phyloP scores from a whole-genome alignment of 1,140 invertebrate genomes.

The Cotesia typhae region DNA sequence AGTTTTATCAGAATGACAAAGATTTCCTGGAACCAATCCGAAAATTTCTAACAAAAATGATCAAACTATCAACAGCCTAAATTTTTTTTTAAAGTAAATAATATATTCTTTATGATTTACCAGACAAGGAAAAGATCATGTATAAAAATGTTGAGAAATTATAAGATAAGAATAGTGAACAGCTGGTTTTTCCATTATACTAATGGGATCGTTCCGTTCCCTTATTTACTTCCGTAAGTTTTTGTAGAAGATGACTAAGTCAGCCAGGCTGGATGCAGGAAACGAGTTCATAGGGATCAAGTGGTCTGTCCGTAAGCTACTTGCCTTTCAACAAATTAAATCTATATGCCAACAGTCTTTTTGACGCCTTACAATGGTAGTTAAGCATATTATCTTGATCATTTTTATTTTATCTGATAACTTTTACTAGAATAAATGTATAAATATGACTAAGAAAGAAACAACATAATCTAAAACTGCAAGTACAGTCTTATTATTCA shows the following conservation, averaged over 20 bases:
- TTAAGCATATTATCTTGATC: neutral
- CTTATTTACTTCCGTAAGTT: constrained; percentile 29
- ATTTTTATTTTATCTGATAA: no score
- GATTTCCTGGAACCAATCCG: neutral
- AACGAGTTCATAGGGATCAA: constrained; percentile 29
- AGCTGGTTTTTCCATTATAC: constrained; percentile 23
- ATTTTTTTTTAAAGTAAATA: no score
- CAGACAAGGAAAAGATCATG: no score
- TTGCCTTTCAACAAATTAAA: constrained; percentile 20
- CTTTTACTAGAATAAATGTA: no score
- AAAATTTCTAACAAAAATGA: neutral
- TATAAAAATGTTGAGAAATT: neutral
- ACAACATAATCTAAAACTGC: no score
- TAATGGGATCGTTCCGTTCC: constrained; percentile 17
- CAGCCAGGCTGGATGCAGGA: constrained; percentile 26
- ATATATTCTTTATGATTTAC: no score
- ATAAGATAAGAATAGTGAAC: neutral
- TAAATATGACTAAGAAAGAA: no score
- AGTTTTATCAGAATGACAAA: neutral
- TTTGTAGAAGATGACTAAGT: constrained; percentile 23
- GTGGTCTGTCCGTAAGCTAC: constrained; percentile 27
- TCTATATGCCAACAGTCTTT: constrained; percentile 15
- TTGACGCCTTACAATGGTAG: neutral
- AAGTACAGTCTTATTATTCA: neutral
- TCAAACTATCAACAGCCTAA: neutral